Conservation (phyloP, 2,888 invertebrate genomes). For the Athrips mouffetella region DNA sequence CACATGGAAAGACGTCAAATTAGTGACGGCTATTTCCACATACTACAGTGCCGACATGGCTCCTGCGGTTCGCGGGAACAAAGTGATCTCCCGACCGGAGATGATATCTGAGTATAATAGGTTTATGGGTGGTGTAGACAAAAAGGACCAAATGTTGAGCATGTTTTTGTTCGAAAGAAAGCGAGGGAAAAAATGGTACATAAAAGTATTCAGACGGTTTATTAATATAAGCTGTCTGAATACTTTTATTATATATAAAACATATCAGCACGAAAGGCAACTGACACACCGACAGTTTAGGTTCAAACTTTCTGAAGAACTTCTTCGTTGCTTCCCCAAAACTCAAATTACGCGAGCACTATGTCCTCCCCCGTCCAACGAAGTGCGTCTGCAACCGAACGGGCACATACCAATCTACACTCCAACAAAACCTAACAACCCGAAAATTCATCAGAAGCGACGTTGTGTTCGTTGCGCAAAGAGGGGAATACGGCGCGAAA, state of each 20-base stretch:
- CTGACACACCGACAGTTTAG: too few relatives aligned
- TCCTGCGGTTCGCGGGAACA: not conserved
- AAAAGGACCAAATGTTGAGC: not conserved
- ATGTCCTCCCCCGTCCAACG: too few relatives aligned
- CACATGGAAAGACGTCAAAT: slow-evolving; percentile 14
- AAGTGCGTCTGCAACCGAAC: too few relatives aligned
- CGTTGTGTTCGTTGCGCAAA: slow-evolving; percentile 1
- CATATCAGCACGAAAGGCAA: too few relatives aligned
- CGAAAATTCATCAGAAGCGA: too few relatives aligned
- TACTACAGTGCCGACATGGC: slow-evolving; percentile 3
- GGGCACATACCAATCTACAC: too few relatives aligned
- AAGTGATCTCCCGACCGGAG: not conserved
- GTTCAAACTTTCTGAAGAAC: too few relatives aligned
- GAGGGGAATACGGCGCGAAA: slow-evolving; percentile 4
- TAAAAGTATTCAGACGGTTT: slow-evolving; percentile 7
- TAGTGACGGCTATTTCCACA: slow-evolving; percentile 12
- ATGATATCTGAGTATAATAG: slow-evolving; percentile 2
- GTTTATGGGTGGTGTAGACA: slow-evolving; percentile 5
- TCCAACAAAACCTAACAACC: too few relatives aligned
- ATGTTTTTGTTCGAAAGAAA: not conserved
- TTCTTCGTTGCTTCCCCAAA: too few relatives aligned
- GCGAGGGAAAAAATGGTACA: slow-evolving; percentile 4
- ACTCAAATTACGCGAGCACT: too few relatives aligned
- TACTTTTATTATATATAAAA: too few relatives aligned
- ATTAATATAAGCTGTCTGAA: slow-evolving; percentile 1